Percentiles rank a stretch among this genome's conserved stretches.
Conservation (phyloP, 1,140 invertebrate genomes). For the Drosophila obscura region DNA sequence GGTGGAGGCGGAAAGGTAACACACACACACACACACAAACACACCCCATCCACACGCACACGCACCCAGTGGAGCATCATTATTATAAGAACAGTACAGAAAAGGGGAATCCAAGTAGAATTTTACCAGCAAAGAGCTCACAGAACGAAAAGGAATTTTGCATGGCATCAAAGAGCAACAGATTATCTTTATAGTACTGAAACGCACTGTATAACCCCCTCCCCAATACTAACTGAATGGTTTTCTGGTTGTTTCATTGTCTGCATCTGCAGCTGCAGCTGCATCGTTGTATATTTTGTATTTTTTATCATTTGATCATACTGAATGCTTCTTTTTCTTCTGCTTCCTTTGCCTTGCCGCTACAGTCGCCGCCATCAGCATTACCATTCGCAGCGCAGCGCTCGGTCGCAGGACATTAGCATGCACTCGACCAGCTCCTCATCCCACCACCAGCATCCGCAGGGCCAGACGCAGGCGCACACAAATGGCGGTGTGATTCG, state of each 20-base stretch:
- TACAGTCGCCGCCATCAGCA: constrained; percentile 88
- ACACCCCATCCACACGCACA: constrained; percentile 1
- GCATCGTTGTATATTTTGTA: no score
- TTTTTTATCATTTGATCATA: not conserved
- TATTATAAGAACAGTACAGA: no score
- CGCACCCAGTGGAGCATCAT: not conserved
- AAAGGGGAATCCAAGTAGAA: no score
- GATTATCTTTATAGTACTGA: not conserved
- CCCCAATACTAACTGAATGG: not conserved
- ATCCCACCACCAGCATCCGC: constrained; percentile 35
- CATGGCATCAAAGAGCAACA: no score
- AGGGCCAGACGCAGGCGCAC: constrained; percentile 18
- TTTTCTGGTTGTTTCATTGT: no score
- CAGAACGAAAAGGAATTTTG: no score
- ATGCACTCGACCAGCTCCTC: constrained; percentile 59
- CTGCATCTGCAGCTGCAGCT: no score
- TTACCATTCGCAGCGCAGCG: constrained; percentile 91
- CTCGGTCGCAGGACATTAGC: constrained; percentile 86
- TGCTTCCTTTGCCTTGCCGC: constrained; percentile 21
- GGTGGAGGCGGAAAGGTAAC: constrained; percentile 89
- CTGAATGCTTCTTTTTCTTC: constrained; percentile 20
- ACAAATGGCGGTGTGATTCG: constrained; percentile 75
- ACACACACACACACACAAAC: constrained; percentile 16
- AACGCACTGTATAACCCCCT: not conserved
- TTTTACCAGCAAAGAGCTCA: no score